Percentiles rank a stretch among this genome's conserved stretches.
Evolutionary conservation across 2,797 vertebrate species (phyloP).

Genomic region (Trematomus bernacchii): DNA sequence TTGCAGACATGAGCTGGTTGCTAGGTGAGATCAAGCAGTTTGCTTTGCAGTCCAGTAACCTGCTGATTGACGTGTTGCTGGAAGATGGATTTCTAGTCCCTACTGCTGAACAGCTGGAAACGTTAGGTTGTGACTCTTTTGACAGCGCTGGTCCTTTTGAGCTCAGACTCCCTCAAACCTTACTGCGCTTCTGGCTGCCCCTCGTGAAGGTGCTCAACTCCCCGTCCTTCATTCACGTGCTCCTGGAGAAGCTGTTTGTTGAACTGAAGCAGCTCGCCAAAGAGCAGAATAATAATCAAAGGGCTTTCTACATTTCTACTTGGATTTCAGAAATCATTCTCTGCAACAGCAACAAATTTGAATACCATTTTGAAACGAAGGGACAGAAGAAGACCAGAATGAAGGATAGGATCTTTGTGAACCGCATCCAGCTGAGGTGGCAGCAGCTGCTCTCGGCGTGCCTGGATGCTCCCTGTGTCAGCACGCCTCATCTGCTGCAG

Average conservation of each 20-base stretch:
- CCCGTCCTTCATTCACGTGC: constrained; percentile 83
- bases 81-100: constrained; percentile 90
- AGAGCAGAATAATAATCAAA: constrained; percentile 74
- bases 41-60: constrained; percentile 82
- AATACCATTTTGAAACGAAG: constrained; percentile 77
- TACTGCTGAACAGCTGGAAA: constrained; percentile 89
- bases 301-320: constrained; percentile 87
- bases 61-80: constrained; percentile 78
- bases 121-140: constrained; percentile 85
- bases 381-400: constrained; percentile 75
- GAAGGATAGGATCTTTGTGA: constrained; percentile 87
- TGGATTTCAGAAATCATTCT: constrained; percentile 92
- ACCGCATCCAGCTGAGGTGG: constrained; percentile 89
- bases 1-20: constrained; percentile 90
- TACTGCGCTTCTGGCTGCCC: constrained; percentile 94
- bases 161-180: constrained; percentile 81
- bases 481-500: constrained; percentile 90
- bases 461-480: constrained; percentile 90
- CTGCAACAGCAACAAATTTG: constrained; percentile 85
- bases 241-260: constrained; percentile 91
- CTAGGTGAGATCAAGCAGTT: constrained; percentile 93
- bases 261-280: constrained; percentile 85
- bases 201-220: constrained; percentile 90
- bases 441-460: constrained; percentile 89
- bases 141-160: constrained; percentile 26